A percentile compares a stretch with the other conserved stretches of the same genome.
phyloP scores from a whole-genome alignment of 2,113 vertebrate genomes.

The Epinephelus cyanopodus region DNA sequence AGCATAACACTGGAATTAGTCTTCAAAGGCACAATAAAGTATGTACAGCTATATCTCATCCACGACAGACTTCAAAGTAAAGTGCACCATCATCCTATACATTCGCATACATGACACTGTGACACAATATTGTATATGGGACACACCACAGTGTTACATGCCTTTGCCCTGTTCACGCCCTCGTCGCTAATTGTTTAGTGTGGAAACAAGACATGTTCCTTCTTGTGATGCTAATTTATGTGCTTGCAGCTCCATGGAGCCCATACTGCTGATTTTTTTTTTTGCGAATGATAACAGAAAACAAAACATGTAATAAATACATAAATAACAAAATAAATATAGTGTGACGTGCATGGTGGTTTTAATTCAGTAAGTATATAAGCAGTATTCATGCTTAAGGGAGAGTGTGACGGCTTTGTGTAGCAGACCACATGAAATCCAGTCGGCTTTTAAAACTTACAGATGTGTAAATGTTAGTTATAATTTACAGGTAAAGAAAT shows the following conservation, averaged over 20 bases:
- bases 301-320: conserved; percentile 75
- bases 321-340: conserved; percentile 81
- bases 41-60: conserved; percentile 79
- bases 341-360: conserved; percentile 61
- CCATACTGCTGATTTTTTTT: conserved; percentile 34
- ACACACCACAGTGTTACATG: conserved; percentile 62
- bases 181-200: conserved; percentile 28
- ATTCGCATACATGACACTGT: conserved; percentile 75
- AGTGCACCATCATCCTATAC: conserved; percentile 79
- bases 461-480: conserved; percentile 73
- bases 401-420: conserved; percentile 38
- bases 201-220: conserved; percentile 36
- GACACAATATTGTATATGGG: conserved; percentile 54
- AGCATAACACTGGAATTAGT: conserved; percentile 71
- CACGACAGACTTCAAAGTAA: conserved; percentile 73
- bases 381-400: conserved; percentile 66
- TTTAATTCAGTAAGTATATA: conserved; percentile 48
- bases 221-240: conserved; percentile 30
- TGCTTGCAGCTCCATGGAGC: conserved; percentile 61
- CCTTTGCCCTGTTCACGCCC: conserved; percentile 50
- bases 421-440: conserved; percentile 56
- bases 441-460: conserved; percentile 59
- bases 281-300: conserved; percentile 53
- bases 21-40: conserved; percentile 85
- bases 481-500: conserved; percentile 71